These are phyloP conservation scores for Hemithea aestivaria DNA, from an alignment of 2,888 invertebrate genomes.

Conservation along the genomic window DNA sequence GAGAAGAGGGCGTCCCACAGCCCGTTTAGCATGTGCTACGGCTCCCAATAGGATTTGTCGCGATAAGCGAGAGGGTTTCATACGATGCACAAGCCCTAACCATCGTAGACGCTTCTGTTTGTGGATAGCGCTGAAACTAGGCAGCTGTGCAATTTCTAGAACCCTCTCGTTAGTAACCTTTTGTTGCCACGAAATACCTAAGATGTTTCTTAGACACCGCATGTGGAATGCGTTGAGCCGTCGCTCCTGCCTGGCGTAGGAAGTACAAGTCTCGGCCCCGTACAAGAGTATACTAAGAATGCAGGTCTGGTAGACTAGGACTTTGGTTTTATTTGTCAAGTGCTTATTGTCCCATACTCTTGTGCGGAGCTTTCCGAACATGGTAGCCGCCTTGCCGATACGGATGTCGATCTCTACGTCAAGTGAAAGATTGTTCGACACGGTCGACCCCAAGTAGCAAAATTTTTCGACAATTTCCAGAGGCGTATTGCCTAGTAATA, in stretches of 20 bases:
- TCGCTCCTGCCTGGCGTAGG: conserved; percentile 12
- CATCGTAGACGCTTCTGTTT: background rate
- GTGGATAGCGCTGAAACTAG: background rate
- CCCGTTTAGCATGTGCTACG: background rate
- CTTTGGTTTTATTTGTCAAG: conserved; percentile 5
- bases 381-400: conserved; percentile 15
- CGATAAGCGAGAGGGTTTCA: conserved; percentile 1
- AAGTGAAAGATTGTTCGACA: too few relatives aligned
- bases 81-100: conserved; percentile 5
- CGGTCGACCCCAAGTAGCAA: conserved; percentile 1
- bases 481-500: background rate
- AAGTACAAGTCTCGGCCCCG: conserved; percentile 13
- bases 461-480: conserved; percentile 1
- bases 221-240: conserved; percentile 8
- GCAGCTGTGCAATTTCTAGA: background rate
- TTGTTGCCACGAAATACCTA: conserved; percentile 5
- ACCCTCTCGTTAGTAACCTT: background rate
- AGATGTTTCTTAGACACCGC: conserved; percentile 3
- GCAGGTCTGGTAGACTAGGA: conserved; percentile 12
- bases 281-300: conserved; percentile 12
- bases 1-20: background rate
- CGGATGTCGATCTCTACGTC: conserved; percentile 12
- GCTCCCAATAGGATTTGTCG: background rate
- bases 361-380: conserved; percentile 13
- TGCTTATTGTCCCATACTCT: conserved; percentile 14